These are phyloP conservation scores for Penaeus vannamei DNA, from an alignment of 1,140 invertebrate genomes.

Conservation along the genomic window DNA sequence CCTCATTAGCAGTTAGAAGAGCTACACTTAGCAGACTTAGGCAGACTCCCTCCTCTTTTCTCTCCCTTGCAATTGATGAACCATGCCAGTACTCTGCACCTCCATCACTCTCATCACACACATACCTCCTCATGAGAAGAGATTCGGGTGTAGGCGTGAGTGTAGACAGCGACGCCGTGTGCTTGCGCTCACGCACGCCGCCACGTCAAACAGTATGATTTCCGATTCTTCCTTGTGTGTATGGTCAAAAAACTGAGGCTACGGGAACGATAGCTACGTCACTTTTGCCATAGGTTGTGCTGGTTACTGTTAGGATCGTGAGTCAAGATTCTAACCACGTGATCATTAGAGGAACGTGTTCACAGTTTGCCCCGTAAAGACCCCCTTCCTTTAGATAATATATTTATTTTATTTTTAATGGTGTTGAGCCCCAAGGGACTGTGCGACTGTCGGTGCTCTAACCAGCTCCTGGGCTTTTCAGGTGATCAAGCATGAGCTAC, in stretches of 20 bases:
- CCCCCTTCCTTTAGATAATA: neutral
- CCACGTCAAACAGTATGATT: neutral
- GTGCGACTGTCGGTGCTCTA: neutral
- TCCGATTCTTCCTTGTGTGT: constrained; percentile 21
- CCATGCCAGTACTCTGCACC: too few species aligned
- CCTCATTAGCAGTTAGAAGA: too few species aligned
- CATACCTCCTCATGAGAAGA: too few species aligned
- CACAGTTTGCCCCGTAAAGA: neutral
- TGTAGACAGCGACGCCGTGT: too few species aligned
- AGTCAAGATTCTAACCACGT: too few species aligned
- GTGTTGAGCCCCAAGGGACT: neutral
- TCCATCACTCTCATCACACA: too few species aligned
- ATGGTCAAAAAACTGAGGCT: constrained; percentile 34
- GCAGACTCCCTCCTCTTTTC: too few species aligned
- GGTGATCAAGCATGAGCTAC: constrained; percentile 93
- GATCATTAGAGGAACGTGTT: neutral
- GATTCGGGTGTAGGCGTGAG: too few species aligned
- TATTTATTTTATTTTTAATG: neutral
- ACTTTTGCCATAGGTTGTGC: neutral
- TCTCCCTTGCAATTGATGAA: too few species aligned
- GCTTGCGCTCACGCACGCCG: too few species aligned
- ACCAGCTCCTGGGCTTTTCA: constrained; percentile 27
- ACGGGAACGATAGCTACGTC: constrained; percentile 49
- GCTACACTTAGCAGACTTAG: too few species aligned
- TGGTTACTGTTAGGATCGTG: too few species aligned